Evolutionary conservation across 2,888 invertebrate species (phyloP), one percentile per base, ranked within the genome.

Genomic region (Steinernema hermaphroditum): DNA sequence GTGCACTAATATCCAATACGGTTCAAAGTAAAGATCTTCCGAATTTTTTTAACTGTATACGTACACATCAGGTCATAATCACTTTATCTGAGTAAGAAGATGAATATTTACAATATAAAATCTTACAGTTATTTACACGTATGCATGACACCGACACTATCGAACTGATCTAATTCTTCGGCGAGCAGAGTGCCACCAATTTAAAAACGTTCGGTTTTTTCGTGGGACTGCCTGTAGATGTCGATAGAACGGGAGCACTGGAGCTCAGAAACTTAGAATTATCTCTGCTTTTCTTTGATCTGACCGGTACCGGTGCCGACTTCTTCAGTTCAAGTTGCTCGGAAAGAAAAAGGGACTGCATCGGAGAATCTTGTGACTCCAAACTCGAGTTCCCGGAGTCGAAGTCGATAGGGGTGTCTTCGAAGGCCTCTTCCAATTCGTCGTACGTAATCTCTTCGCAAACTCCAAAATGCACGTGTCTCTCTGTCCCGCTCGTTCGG

Each of bases 381-480:
- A 62, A 2, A 27, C 62, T 62, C 1, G 62, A 62, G 29, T 29
- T 62, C 14, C 32, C 62, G 9, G 62, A 62, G 32, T 62, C 32
- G 19, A 62, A 24, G 62, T 62, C 62, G 1, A 19, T 9, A 16
- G 32, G 62, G 27, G 27, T 32, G 32, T 62, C 62, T 32, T 62
- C 62, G 32, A 62, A 62, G 6, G 62, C 62, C 32, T 75, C 75
- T 19, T 75, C 75, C 9, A 46, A 19, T 34, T 68, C 75, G 29
- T 75, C 73, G 37, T 75, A 75, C 37, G 29, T 68, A 34, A 76
- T 76, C 43, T 75, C 75, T 34, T 72, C 75, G n/a, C 57, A 71
- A 27, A 75, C 50, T 34, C 75, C 75, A 54, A 75, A 75, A 22
- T 68, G 75, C 49, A 75, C 75, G 49, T 71, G 75, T 46, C 75